These are phyloP conservation scores for Styela clava DNA, from an alignment of 23 tunicate species.

Conservation along the genomic window DNA sequence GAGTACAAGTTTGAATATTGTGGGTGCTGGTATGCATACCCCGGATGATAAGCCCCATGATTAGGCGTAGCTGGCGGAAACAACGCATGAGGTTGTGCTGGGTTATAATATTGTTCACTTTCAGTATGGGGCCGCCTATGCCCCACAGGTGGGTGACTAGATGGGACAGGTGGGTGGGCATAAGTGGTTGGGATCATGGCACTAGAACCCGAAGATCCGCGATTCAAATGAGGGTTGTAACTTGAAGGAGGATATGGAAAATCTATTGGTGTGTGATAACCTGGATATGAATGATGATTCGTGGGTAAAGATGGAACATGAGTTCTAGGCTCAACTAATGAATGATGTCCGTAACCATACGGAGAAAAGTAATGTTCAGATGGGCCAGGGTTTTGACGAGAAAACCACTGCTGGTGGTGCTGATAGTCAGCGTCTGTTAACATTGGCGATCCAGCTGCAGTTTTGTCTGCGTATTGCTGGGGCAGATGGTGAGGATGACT, in stretches of 20 bases:
- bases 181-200: neutral
- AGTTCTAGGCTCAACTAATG: neutral
- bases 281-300: neutral
- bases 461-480: neutral
- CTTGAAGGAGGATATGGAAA: conserved; percentile 3
- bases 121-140: neutral
- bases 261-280: neutral
- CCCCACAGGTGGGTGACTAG: neutral
- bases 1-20: conserved; percentile 14
- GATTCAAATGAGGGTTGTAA: neutral
- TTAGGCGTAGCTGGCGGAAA: neutral
- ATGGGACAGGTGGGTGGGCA: neutral
- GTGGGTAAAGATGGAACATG: neutral
- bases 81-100: neutral
- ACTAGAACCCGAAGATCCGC: neutral
- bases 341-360: neutral
- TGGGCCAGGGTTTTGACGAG: neutral
- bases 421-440: neutral
- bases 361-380: neutral
- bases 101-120: neutral
- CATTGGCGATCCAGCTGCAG: neutral
- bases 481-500: neutral
- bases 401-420: conserved; percentile 14
- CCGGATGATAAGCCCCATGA: conserved; percentile 16
- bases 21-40: conserved; percentile 15